phyloP scores from a whole-genome alignment of 1,140 invertebrate species.

The Chymomyza costata region DNA sequence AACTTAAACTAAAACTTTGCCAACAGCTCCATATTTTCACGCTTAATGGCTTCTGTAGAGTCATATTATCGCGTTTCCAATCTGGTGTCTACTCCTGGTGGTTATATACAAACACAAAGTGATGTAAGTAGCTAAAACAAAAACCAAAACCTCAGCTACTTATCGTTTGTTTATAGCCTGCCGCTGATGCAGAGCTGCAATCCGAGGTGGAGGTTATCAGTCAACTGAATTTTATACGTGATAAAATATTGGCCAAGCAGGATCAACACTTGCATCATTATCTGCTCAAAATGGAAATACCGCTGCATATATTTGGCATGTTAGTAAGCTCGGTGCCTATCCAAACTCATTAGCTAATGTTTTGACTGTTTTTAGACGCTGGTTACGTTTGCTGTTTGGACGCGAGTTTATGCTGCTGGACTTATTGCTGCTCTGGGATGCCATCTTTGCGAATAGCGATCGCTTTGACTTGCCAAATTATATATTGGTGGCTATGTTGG shows the following conservation, averaged over 20 bases:
- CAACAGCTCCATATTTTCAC: constrained; percentile 82
- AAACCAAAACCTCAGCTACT: neutral
- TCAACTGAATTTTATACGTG: constrained; percentile 83
- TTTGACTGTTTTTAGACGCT: constrained; percentile 79
- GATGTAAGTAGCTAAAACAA: constrained; percentile 28
- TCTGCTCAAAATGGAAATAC: constrained; percentile 83
- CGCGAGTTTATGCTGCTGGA: constrained; percentile 86
- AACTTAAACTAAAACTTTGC: constrained; percentile 3
- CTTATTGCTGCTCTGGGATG: constrained; percentile 86
- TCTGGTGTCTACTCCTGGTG: constrained; percentile 75
- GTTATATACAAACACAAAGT: constrained; percentile 53
- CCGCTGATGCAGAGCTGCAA: constrained; percentile 25
- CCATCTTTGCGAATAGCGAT: constrained; percentile 85
- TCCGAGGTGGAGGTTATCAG: constrained; percentile 80
- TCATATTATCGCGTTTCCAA: constrained; percentile 82
- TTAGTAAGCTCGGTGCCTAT: constrained; percentile 75
- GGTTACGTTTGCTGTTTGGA: constrained; percentile 87
- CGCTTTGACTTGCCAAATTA: constrained; percentile 84
- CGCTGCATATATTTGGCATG: constrained; percentile 89
- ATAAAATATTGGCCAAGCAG: constrained; percentile 80
- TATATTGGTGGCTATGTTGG: constrained; percentile 85
- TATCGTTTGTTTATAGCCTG: constrained; percentile 27
- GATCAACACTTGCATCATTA: constrained; percentile 82
- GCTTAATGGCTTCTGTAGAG: constrained; percentile 84
- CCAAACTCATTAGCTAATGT: neutral